Conservation (phyloP, 1,140 invertebrate species). For the Calycopis cecrops region DNA sequence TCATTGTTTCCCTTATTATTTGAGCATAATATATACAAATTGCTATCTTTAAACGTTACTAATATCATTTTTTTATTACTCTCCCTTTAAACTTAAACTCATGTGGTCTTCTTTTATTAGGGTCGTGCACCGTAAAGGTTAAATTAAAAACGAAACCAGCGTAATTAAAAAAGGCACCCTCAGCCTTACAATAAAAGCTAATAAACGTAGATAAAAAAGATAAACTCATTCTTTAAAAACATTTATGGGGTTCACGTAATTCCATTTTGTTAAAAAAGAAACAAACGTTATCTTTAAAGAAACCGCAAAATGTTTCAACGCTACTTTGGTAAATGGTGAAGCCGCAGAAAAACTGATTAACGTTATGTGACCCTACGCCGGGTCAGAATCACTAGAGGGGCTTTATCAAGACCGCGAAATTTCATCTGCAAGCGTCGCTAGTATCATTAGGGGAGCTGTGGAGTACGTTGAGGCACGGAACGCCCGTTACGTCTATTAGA, state of each 20-base stretch:
- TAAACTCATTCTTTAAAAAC: constrained; percentile 3
- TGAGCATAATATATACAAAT: too few species aligned
- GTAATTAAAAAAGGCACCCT: constrained; percentile 1
- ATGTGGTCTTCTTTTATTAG: too few species aligned
- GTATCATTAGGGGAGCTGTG: constrained; percentile 35
- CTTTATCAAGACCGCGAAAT: constrained; percentile 37
- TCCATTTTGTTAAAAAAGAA: constrained; percentile 10
- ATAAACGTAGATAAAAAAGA: background rate
- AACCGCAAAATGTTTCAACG: constrained; percentile 5
- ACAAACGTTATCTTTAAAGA: constrained; percentile 2
- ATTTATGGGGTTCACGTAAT: constrained; percentile 2
- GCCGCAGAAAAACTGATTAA: constrained; percentile 36
- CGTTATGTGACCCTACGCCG: constrained; percentile 27
- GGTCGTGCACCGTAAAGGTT: too few species aligned
- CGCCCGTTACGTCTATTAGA: constrained; percentile 18
- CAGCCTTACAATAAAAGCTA: background rate
- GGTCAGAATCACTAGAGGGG: constrained; percentile 28
- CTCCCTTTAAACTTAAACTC: too few species aligned
- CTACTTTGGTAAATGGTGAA: constrained; percentile 10
- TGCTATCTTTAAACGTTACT: too few species aligned
- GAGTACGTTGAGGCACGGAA: constrained; percentile 18
- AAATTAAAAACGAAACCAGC: background rate
- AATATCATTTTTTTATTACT: too few species aligned
- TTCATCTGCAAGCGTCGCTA: constrained; percentile 38
- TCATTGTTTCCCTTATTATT: too few species aligned